Evolutionary conservation across 2,797 vertebrate genomes (phyloP), one percentile per base, ranked within the genome.

Genomic region (Poecilia picta): DNA sequence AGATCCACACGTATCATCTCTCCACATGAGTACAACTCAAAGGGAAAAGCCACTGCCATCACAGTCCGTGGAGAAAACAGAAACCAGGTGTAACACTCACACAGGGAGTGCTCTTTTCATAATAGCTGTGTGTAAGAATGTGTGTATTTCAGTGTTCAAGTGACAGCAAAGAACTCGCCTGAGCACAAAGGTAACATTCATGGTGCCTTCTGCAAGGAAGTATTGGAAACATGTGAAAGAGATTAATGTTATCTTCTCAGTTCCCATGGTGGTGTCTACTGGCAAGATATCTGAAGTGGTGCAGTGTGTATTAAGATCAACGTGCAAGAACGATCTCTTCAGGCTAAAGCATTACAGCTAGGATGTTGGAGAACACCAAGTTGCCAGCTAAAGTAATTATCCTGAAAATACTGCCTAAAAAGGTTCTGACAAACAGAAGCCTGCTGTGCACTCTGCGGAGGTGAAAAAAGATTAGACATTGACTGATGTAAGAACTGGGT

Each of bases 1-100:
- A 82, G 76, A 89, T 84, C 89, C 91, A 93, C 94, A 95, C 94
- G 92, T 95, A 94, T 94, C 91, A 88, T 91, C 90, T 93, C 93
- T 94, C 88, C 90, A 92, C 93, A 89, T 93, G 93, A 95, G 87
- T 85, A 92, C 77, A 90, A 43, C 84, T 94, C 91, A 95, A 95
- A 93, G 86, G 82, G 89, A 92, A 94, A 88, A 83, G 88, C 79
- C 76, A 57, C 81, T 72, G 81, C 81, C 81, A 83, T 85, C 76
- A 85, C 84, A 78, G 86, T 81, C 86, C 91, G 49, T 89, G 87
- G 85, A 92, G 87, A 94, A 94, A 95, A 95, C 92, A 94, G 89
- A 94, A 91, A 90, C 87, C 95, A 92, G 91, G 92, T 94, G 94
- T 87, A 91, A 88, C 83, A 83, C 85, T 90, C 92, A 86, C 89